phyloP scores from a whole-genome alignment of 2,797 vertebrate species.

The Agapornis canus region DNA sequence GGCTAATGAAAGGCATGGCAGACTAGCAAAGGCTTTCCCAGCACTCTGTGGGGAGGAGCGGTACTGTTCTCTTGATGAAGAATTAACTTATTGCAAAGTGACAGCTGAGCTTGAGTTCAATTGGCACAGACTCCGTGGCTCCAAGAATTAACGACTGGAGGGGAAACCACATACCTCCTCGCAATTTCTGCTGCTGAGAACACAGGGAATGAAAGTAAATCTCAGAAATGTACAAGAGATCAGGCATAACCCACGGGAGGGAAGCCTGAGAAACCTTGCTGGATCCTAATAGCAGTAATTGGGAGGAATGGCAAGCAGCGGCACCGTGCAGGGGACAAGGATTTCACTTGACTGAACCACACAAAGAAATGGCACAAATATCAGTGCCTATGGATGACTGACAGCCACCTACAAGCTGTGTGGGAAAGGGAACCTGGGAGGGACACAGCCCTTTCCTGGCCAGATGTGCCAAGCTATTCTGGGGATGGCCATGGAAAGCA shows the following conservation, averaged over 20 bases:
- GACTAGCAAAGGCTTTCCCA: background rate
- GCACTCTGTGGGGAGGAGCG: background rate
- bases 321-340: fast-evolving
- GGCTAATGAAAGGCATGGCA: background rate
- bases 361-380: background rate
- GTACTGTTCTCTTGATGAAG: background rate
- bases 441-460: background rate
- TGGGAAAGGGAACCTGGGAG: fast-evolving
- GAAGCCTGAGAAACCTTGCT: background rate
- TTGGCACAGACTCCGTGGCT: background rate
- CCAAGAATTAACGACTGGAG: background rate
- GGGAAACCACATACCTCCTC: background rate
- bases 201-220: background rate
- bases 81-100: slow-evolving; percentile 4
- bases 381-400: background rate
- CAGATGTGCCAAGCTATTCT: background rate
- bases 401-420: background rate
- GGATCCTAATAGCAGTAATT: fast-evolving
- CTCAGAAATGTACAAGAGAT: background rate
- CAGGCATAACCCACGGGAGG: background rate
- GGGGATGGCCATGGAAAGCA: background rate
- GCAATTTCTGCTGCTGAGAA: background rate
- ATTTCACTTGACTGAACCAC: background rate
- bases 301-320: background rate
- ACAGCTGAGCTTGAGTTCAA: background rate